phyloP scores from a whole-genome alignment of 2,888 invertebrate species.

The Ophion slaviceki region DNA sequence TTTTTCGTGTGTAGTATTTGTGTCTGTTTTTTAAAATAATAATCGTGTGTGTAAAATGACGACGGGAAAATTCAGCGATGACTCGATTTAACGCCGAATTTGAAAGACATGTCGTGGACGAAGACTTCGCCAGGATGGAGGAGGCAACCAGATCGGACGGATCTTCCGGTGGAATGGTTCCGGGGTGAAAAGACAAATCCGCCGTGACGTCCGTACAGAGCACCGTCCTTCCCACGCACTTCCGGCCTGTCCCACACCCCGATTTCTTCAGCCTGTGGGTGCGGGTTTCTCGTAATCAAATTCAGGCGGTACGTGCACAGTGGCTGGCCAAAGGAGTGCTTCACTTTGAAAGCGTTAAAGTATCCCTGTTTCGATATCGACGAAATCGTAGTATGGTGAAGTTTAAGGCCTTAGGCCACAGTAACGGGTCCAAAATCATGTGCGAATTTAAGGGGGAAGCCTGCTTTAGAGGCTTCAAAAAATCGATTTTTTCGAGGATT shows the following conservation, averaged over 20 bases:
- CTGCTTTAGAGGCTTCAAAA: too few species aligned
- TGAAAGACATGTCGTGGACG: slow-evolving; percentile 82
- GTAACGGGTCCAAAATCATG: too few species aligned
- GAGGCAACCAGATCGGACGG: slow-evolving; percentile 82
- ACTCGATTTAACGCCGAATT: slow-evolving; percentile 78
- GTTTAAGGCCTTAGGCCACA: too few species aligned
- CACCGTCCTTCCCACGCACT: slow-evolving; percentile 82
- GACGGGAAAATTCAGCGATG: slow-evolving; percentile 19
- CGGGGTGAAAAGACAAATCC: slow-evolving; percentile 86
- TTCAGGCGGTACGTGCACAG: neutral
- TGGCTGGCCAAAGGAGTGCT: neutral
- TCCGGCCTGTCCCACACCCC: slow-evolving; percentile 2
- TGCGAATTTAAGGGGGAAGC: too few species aligned
- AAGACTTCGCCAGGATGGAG: slow-evolving; percentile 83
- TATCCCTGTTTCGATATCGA: too few species aligned
- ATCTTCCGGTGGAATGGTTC: slow-evolving; percentile 84
- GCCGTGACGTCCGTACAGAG: slow-evolving; percentile 84
- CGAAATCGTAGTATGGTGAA: too few species aligned
- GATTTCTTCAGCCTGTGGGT: neutral
- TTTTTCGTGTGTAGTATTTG: slow-evolving; percentile 52
- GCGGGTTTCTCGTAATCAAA: slow-evolving; percentile 1
- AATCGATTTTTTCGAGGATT: too few species aligned
- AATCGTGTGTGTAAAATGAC: slow-evolving; percentile 53
- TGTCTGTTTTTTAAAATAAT: slow-evolving; percentile 47
- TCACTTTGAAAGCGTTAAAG: neutral